Percentiles rank a stretch among this genome's conserved stretches.
Evolutionary conservation across 2,797 vertebrate genomes (phyloP).

Genomic region (Gymnocypris eckloni): DNA sequence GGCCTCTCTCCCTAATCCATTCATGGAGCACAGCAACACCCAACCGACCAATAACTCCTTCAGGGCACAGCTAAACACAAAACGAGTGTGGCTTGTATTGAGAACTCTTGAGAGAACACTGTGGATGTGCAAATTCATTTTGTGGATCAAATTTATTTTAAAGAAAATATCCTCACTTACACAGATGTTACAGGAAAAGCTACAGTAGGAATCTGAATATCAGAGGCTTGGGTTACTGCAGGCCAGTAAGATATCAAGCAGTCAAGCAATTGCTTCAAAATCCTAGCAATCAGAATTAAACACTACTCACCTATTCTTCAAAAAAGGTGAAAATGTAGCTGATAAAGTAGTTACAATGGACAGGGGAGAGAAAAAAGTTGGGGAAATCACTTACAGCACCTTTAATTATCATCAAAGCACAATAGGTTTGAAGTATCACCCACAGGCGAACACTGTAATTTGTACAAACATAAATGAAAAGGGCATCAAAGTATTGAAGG

Average conservation of each 20-base stretch:
- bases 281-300: not conserved
- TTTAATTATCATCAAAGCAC: not conserved
- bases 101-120: not conserved
- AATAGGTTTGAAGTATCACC: not conserved
- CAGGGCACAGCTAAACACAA: constrained; percentile 1
- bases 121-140: not conserved
- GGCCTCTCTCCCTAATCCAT: constrained; percentile 21
- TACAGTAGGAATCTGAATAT: not conserved
- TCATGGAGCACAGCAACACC: constrained; percentile 12
- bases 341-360: not conserved
- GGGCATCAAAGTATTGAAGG: not conserved
- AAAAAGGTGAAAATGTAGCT: not conserved
- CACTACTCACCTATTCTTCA: not conserved
- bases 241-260: not conserved
- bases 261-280: not conserved
- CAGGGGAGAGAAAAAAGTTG: too few species aligned
- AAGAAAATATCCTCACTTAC: not conserved
- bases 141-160: not conserved
- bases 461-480: not conserved
- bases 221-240: too few species aligned
- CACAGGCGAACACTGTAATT: not conserved
- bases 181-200: not conserved
- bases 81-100: not conserved
- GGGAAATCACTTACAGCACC: not conserved
- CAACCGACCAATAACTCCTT: constrained; percentile 33